phyloP scores from a whole-genome alignment of 2,113 vertebrate species.

The Ramphastos sulfuratus region DNA sequence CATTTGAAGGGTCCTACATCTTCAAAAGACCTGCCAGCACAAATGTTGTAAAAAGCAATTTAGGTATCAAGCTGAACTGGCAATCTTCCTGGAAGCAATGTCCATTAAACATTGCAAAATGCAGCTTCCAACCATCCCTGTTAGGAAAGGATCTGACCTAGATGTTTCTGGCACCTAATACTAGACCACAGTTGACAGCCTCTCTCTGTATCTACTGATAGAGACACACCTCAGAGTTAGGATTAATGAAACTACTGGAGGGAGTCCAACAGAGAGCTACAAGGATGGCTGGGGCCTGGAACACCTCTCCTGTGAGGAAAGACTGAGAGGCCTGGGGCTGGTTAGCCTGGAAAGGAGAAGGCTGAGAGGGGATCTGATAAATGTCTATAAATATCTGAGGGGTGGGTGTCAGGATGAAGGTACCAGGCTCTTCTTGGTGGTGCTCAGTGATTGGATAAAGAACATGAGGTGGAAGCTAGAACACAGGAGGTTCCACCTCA shows the following conservation, averaged over 20 bases:
- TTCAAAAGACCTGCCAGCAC: background rate
- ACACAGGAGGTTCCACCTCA: too few species aligned
- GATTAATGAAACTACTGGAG: background rate
- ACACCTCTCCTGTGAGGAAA: too few species aligned
- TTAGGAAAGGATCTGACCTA: background rate
- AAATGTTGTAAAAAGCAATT: background rate
- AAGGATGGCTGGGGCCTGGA: too few species aligned
- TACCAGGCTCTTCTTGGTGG: too few species aligned
- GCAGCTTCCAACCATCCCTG: background rate
- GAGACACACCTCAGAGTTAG: background rate
- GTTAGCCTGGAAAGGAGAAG: too few species aligned
- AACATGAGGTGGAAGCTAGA: too few species aligned
- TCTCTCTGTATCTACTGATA: background rate
- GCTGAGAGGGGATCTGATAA: too few species aligned
- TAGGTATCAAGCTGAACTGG: background rate
- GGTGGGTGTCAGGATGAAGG: too few species aligned
- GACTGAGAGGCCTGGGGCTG: too few species aligned
- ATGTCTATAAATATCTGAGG: too few species aligned
- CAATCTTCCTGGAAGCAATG: background rate
- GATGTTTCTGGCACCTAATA: background rate
- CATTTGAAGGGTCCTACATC: background rate
- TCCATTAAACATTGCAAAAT: background rate
- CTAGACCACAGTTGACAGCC: background rate
- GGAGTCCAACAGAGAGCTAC: too few species aligned
- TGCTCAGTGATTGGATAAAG: too few species aligned